These are phyloP conservation scores for Papilio demoleus DNA, from an alignment of 2,888 invertebrate genomes.

Conservation along the genomic window DNA sequence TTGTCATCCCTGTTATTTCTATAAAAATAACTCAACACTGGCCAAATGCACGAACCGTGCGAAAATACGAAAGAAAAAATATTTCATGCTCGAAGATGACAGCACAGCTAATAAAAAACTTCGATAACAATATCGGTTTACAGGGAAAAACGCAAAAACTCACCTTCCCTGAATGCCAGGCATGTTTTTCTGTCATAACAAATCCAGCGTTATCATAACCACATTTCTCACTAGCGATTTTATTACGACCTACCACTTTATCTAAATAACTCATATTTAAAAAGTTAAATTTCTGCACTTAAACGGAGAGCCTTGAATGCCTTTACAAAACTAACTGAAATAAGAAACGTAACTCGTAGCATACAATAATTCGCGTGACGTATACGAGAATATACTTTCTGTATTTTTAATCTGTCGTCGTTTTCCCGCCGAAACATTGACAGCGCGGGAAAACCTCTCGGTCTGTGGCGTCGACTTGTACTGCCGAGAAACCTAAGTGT, in stretches of 20 bases:
- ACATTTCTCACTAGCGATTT: constrained; percentile 59
- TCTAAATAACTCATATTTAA: constrained; percentile 49
- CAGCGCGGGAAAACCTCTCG: constrained; percentile 60
- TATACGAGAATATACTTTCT: constrained; percentile 35
- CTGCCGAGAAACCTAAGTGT: constrained; percentile 57
- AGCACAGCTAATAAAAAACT: constrained; percentile 2
- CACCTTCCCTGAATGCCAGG: constrained; percentile 59
- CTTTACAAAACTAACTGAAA: constrained; percentile 50
- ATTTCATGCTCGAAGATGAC: constrained; percentile 10
- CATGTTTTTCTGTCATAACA: constrained; percentile 68
- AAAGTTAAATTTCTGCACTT: constrained; percentile 44
- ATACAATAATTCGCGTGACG: constrained; percentile 25
- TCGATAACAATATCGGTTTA: constrained; percentile 24
- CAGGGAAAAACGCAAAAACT: constrained; percentile 30
- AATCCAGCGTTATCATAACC: constrained; percentile 72
- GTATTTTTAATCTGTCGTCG: constrained; percentile 41
- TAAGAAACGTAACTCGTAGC: constrained; percentile 29
- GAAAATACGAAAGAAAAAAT: constrained; percentile 18
- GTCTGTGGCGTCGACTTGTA: constrained; percentile 52
- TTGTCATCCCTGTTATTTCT: neutral
- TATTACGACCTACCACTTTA: constrained; percentile 50
- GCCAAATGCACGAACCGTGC: neutral
- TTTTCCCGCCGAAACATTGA: constrained; percentile 60
- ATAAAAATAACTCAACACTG: neutral
- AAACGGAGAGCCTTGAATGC: constrained; percentile 50